These are phyloP conservation scores for Dermatophagoides farinae DNA, from an alignment of 1,140 invertebrate genomes.

Conservation along the genomic window DNA sequence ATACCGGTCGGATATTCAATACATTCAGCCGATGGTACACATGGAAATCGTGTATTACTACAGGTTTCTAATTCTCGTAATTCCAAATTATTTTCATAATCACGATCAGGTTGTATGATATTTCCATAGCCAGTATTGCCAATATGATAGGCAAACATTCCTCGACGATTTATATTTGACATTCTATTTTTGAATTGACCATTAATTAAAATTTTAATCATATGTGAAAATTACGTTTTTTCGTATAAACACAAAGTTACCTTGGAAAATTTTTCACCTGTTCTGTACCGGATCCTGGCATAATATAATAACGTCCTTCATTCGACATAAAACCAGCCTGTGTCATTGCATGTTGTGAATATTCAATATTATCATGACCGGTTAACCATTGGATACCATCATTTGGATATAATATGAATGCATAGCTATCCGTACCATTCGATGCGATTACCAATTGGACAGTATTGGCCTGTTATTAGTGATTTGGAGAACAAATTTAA, in stretches of 20 bases:
- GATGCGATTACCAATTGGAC: conserved; percentile 63
- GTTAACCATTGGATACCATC: conserved; percentile 76
- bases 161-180: conserved; percentile 57
- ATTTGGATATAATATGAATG: conserved; percentile 62
- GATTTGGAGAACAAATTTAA: conserved; percentile 2
- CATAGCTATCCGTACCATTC: conserved; percentile 58
- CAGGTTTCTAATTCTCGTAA: conserved; percentile 12
- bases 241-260: conserved; percentile 29
- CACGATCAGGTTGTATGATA: conserved; percentile 44
- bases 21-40: conserved; percentile 39
- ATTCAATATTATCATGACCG: conserved; percentile 36
- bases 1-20: conserved; percentile 57
- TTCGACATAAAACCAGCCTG: conserved; percentile 73
- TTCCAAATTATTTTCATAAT: neutral
- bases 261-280: conserved; percentile 50
- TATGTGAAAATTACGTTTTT: too few species aligned
- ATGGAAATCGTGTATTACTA: conserved; percentile 16
- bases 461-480: conserved; percentile 28
- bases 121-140: conserved; percentile 38
- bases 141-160: conserved; percentile 61
- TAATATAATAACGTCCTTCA: conserved; percentile 43
- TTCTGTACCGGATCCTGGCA: conserved; percentile 67
- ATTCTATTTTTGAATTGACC: conserved; percentile 42
- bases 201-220: conserved; percentile 12
- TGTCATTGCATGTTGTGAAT: conserved; percentile 58